Conservation (phyloP, 2,113 vertebrate species). For the Dasypus novemcinctus region DNA sequence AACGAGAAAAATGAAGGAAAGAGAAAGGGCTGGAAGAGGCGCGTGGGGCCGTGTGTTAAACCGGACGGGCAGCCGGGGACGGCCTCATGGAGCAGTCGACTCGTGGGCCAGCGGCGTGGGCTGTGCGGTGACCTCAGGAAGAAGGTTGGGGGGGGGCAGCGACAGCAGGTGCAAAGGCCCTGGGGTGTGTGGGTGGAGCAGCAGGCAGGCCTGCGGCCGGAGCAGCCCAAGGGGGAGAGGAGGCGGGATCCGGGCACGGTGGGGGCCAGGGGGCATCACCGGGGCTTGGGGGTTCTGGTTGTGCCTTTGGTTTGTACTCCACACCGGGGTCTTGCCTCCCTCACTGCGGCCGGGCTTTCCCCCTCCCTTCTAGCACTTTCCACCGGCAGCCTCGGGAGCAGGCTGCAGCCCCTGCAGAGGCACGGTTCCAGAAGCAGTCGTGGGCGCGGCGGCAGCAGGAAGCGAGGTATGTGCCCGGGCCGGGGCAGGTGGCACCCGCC, state of each 20-base stretch:
- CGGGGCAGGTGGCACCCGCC: background rate
- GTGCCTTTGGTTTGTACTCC: background rate
- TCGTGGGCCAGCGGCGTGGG: background rate
- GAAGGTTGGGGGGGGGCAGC: background rate
- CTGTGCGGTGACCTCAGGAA: too few species aligned
- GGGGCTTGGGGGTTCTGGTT: background rate
- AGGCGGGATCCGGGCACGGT: accelerated
- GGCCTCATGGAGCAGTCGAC: background rate
- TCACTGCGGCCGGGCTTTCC: background rate
- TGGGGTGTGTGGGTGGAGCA: background rate
- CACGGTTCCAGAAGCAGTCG: background rate
- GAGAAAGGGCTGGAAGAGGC: background rate
- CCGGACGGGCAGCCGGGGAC: accelerated
- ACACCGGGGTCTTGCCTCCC: background rate
- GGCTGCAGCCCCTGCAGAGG: background rate
- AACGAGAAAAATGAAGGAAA: accelerated
- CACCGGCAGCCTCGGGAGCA: background rate
- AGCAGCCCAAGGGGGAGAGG: too few species aligned
- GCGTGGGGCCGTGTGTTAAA: accelerated
- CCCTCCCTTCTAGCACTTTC: background rate
- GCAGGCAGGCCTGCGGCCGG: background rate
- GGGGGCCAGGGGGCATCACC: accelerated
- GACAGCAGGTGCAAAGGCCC: background rate
- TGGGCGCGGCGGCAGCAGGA: background rate
- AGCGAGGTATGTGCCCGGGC: accelerated